Evolutionary conservation across 2,888 invertebrate genomes (phyloP).

Genomic region (Cheilosia urbana): DNA sequence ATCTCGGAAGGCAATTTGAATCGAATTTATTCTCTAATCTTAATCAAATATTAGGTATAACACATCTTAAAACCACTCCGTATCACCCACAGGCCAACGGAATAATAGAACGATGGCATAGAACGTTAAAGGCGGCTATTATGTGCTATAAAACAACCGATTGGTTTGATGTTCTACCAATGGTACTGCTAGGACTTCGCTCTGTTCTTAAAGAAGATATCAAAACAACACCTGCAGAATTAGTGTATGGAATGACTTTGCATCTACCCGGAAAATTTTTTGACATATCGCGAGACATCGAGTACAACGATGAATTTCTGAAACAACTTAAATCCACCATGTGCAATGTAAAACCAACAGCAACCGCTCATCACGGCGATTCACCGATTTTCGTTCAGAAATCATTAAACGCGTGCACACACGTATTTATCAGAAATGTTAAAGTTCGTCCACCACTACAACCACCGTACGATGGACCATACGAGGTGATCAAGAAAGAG

Average conservation of each 20-base stretch:
- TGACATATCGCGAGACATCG: background rate
- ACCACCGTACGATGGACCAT: background rate
- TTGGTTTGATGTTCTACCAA: conserved; percentile 15
- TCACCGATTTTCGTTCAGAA: too few relatives aligned
- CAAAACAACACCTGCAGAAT: conserved; percentile 4
- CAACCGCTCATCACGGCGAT: too few relatives aligned
- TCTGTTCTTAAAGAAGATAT: conserved; percentile 5
- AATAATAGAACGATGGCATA: conserved; percentile 16
- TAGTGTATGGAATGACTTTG: conserved; percentile 1
- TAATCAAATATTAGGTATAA: background rate
- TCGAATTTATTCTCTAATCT: background rate
- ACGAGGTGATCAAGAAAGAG: background rate
- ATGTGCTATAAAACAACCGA: conserved; percentile 4
- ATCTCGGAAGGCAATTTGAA: background rate
- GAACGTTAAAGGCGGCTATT: conserved; percentile 5
- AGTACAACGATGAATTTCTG: too few relatives aligned
- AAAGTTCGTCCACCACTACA: background rate
- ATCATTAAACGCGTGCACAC: too few relatives aligned
- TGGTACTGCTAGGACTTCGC: conserved; percentile 7
- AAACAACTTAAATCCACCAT: too few relatives aligned
- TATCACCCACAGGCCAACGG: conserved; percentile 18
- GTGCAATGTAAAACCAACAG: too few relatives aligned
- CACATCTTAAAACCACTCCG: background rate
- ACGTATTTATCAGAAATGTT: background rate
- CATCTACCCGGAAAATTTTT: conserved; percentile 13